Conservation (phyloP, 2,888 invertebrate genomes). For the Polydrusus tereticollis region DNA sequence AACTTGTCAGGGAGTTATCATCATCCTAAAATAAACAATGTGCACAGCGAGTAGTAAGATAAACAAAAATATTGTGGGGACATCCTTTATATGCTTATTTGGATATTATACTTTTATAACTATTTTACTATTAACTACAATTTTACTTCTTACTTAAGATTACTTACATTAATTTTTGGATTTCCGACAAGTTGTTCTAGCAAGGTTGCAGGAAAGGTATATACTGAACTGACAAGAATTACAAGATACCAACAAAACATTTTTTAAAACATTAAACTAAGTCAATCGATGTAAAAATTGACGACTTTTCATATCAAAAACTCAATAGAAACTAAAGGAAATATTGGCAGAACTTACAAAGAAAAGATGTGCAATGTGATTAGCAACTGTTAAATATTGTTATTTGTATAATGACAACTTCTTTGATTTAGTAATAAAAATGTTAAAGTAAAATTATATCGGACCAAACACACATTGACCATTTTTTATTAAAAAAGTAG, state of each 20-base stretch:
- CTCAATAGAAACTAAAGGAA: background rate
- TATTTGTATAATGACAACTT: slow-evolving; percentile 24
- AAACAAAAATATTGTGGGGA: too few relatives aligned
- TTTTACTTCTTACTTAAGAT: too few relatives aligned
- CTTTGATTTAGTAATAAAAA: slow-evolving; percentile 37
- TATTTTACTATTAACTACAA: too few relatives aligned
- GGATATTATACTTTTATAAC: too few relatives aligned
- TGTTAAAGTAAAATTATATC: slow-evolving; percentile 12
- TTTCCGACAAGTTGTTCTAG: slow-evolving; percentile 51
- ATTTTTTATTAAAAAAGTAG: background rate
- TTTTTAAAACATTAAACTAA: background rate
- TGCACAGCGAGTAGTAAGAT: too few relatives aligned
- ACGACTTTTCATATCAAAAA: background rate
- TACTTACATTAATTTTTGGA: slow-evolving; percentile 52
- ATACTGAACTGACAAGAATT: slow-evolving; percentile 12
- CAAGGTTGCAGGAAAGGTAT: slow-evolving; percentile 51
- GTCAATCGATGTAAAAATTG: background rate
- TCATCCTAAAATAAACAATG: slow-evolving; percentile 31
- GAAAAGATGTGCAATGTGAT: slow-evolving; percentile 13
- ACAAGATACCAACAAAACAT: slow-evolving; percentile 7
- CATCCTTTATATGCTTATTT: too few relatives aligned
- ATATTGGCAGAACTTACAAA: background rate
- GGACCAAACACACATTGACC: background rate
- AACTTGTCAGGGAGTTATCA: slow-evolving; percentile 26
- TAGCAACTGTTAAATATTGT: slow-evolving; percentile 36